Base-by-base conservation (phyloP, 2,888 invertebrate genomes). In the Serripes groenlandicus region DNA sequence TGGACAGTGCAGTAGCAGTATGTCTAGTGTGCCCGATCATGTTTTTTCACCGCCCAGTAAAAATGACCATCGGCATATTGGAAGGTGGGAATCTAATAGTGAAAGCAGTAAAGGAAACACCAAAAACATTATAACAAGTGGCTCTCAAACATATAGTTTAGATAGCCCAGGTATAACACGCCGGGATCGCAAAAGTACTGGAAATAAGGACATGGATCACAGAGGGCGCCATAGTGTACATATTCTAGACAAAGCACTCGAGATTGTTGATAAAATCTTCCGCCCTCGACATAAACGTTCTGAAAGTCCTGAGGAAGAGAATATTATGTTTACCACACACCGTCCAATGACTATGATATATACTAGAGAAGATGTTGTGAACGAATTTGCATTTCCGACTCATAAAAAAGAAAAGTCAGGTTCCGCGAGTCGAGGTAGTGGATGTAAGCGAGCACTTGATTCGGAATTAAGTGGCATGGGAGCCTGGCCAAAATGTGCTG, bases 401-500 rank as follows among this genome's bases (percentile, higher is more conserved):
- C 87, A 89, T 62, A 42, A 64, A 7, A 60, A 80, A 35, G 88
- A 89, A 56, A 80, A 81, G 62, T 81, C 80, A 49, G 78, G 79
- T 35, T 81, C 85, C 26, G 76, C 83, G 52, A 81, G 60, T 58
- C 49, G 87, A 52, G 81, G 73, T 37, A 79, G 76, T 77, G 81
- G 76, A 15, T 71, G 77, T 26, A 71, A 69, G 26, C 71, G 80
- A 64, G 85, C 87, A 71, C 80, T 87, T 52, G 91, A 92, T 35
- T 80, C 80, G 52, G 91, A 91, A 76, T 97, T 98, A 93, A 98
- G 98, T 87, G 98, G 98, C 37, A 98, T 98, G 0, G 98, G 98
- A 37, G 98, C 98, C 0, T 99, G 99, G 99, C 99, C 99, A 0
- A 98, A 98, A 94, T 98, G 98, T 32, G 86, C 75, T 64, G 78